Conservation (phyloP, 2,113 vertebrate genomes). For the Pedionomus torquatus region DNA sequence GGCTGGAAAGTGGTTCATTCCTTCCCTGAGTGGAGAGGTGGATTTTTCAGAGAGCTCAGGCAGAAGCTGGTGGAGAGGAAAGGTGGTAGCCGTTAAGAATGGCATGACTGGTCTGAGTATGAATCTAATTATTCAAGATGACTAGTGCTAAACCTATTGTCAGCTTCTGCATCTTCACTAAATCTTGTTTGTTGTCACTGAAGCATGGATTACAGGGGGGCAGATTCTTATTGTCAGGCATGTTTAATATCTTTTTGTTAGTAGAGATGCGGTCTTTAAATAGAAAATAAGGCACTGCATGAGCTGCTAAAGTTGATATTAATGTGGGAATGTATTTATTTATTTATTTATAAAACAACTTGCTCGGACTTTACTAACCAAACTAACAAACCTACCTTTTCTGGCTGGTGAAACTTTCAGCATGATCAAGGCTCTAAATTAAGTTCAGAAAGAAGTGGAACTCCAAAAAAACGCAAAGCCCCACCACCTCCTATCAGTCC, state of each 20-base stretch:
- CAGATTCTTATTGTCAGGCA: slow-evolving; percentile 30
- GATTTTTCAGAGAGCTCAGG: not conserved
- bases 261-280: not conserved
- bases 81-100: not conserved
- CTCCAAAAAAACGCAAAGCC: slow-evolving; percentile 99
- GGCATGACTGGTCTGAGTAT: not conserved
- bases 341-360: slow-evolving; percentile 35
- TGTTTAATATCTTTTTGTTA: slow-evolving; percentile 50
- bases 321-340: slow-evolving; percentile 16
- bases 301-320: slow-evolving; percentile 63
- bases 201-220: slow-evolving; percentile 66
- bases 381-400: slow-evolving; percentile 84
- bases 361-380: slow-evolving; percentile 82
- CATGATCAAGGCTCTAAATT: slow-evolving; percentile 96
- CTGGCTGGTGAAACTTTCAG: slow-evolving; percentile 88
- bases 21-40: not conserved
- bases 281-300: slow-evolving; percentile 39
- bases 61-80: not conserved
- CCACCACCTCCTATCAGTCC: slow-evolving; percentile 97
- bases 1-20: not conserved
- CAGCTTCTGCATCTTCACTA: slow-evolving; percentile 60
- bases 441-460: slow-evolving; percentile 97
- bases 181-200: slow-evolving; percentile 61
- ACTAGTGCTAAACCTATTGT: slow-evolving; percentile 15
- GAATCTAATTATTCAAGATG: not conserved